These are phyloP conservation scores for Aradus depressus DNA, from an alignment of 2,888 invertebrate species.

Conservation along the genomic window DNA sequence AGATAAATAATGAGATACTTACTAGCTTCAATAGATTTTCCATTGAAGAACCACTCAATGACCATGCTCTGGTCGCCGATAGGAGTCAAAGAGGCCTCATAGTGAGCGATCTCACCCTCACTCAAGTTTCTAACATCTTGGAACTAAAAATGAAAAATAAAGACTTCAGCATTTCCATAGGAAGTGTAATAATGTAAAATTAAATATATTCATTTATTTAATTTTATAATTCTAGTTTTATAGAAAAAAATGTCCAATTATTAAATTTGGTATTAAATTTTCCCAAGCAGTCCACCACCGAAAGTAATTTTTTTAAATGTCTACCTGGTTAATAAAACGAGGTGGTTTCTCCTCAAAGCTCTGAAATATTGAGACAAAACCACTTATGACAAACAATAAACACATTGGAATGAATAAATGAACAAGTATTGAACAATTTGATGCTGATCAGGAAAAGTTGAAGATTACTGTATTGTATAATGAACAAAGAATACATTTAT, in stretches of 20 bases:
- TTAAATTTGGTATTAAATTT: background rate
- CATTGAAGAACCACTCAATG: slow-evolving; percentile 94
- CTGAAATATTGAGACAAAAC: slow-evolving; percentile 11
- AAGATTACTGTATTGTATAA: background rate
- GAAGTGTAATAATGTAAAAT: background rate
- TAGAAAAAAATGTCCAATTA: background rate
- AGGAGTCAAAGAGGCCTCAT: slow-evolving; percentile 91
- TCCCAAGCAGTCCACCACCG: slow-evolving; percentile 16
- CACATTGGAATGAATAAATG: background rate
- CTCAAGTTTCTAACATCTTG: slow-evolving; percentile 69
- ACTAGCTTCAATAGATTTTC: slow-evolving; percentile 73
- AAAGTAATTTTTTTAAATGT: slow-evolving; percentile 7
- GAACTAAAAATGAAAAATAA: slow-evolving; percentile 43
- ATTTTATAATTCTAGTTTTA: too few species aligned
- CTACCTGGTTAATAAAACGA: slow-evolving; percentile 25
- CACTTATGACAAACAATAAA: background rate
- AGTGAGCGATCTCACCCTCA: slow-evolving; percentile 94
- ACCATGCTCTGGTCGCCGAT: slow-evolving; percentile 88
- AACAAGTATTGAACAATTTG: background rate
- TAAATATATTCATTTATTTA: background rate
- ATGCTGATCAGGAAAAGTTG: background rate
- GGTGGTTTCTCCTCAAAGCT: slow-evolving; percentile 18
- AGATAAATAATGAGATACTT: slow-evolving; percentile 25
- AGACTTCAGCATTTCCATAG: background rate
- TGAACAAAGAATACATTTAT: background rate